Evolutionary conservation across 2,888 invertebrate genomes (phyloP), one percentile per base, ranked within the genome.

Genomic region (Oxycera nigricornis): DNA sequence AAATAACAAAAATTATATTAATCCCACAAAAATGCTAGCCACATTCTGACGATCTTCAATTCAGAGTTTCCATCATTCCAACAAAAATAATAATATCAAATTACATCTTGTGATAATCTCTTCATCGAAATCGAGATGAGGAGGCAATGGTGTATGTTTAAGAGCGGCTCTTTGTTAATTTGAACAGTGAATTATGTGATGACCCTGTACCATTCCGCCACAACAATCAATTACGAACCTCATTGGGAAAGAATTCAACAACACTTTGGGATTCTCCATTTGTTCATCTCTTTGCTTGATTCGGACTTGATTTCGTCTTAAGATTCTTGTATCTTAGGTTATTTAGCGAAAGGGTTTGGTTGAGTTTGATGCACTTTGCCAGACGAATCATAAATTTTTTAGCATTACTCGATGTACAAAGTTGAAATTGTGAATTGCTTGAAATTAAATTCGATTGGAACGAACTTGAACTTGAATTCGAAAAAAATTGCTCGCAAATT

Each of bases 221-320:
- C 39, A 72, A 73, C 68, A 75, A 73, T 75, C 75, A 75, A 75
- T 73, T 70, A 75, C 72, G 52, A 74, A 72, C 55, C 76, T 72
- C 73, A 76, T 76, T 74, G 72, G 59, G 41, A 30, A 74, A 57
- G 74, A 76, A 76, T 72, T 73, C n/a, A 61, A 73, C 55, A 41
- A 31, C 50, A 65, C 65, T 55, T 59, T 72, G 35, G 39, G 11
- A 24, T 28, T 35, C 52, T 50, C 74, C 9, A 26, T 9, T 26
- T 2, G 17, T 22, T 39, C 2, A 28, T 50, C 17, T 59, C 30
- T 20, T 17, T 9, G 65, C 24, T 65, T 3, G 20, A 24, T 55
- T 9, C 55, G 6, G 31, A 50, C 50, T 50, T 68, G 50, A 68
- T 68, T 30, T 50, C 50, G 50, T 52, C 35, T 55, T 26, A 14